Percentiles rank a stretch among this genome's conserved stretches.
These are phyloP conservation scores for Plestiodon gilberti DNA, from an alignment of 2,113 vertebrate species.

Conservation along the genomic window DNA sequence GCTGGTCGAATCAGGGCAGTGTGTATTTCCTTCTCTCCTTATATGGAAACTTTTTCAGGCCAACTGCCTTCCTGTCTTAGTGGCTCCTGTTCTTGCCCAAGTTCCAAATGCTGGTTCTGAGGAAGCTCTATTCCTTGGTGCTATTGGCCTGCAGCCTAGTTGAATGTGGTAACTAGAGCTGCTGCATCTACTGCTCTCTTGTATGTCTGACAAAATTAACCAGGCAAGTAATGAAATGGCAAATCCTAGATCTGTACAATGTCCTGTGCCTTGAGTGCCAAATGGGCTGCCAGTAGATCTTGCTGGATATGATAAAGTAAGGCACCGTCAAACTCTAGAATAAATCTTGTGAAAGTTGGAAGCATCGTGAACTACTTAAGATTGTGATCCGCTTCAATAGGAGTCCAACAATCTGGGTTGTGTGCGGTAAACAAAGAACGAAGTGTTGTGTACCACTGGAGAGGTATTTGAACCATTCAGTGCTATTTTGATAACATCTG, in stretches of 20 bases:
- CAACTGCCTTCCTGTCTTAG: background rate
- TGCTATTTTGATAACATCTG: background rate
- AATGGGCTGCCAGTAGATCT: background rate
- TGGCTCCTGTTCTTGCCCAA: background rate
- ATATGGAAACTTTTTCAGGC: slow-evolving; percentile 8
- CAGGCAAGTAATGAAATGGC: background rate
- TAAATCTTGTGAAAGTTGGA: background rate
- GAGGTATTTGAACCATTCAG: background rate
- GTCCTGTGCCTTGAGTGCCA: background rate
- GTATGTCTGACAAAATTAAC: background rate
- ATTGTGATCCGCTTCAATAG: no score
- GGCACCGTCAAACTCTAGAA: background rate
- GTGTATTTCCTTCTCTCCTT: background rate
- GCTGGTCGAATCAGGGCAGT: background rate
- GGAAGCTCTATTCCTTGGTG: background rate
- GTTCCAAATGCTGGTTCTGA: background rate
- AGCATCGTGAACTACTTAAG: no score
- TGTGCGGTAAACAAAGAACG: background rate
- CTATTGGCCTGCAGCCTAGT: background rate
- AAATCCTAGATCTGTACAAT: background rate
- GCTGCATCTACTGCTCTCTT: background rate
- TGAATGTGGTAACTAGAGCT: background rate
- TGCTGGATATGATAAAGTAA: background rate
- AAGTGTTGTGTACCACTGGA: background rate
- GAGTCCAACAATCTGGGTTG: background rate